These are phyloP conservation scores for Acronicta alni DNA, from an alignment of 2,888 invertebrate genomes.

Conservation along the genomic window DNA sequence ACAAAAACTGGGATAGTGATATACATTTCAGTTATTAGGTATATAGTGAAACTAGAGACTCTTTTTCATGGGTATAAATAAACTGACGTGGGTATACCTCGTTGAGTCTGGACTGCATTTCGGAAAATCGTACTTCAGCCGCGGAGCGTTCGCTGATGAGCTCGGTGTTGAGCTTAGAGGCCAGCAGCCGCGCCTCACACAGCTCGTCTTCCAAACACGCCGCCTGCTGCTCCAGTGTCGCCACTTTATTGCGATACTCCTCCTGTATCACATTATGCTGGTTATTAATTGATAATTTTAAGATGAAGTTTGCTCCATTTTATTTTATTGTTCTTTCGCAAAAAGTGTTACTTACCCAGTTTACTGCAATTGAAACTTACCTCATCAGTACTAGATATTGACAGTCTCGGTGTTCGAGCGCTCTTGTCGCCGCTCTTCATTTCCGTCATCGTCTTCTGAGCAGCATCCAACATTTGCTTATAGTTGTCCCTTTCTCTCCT, in stretches of 20 bases:
- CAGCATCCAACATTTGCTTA: slow-evolving; percentile 96
- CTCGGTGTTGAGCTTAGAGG: slow-evolving; percentile 95
- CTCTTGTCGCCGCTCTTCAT: slow-evolving; percentile 90
- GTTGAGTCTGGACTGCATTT: slow-evolving; percentile 96
- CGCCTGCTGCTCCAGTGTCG: slow-evolving; percentile 94
- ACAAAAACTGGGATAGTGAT: too few species aligned
- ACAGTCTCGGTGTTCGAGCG: slow-evolving; percentile 87
- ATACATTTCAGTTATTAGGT: too few species aligned
- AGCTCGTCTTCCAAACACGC: slow-evolving; percentile 96
- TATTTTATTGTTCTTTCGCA: too few species aligned
- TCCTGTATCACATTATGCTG: slow-evolving; percentile 79
- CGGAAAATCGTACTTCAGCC: slow-evolving; percentile 95
- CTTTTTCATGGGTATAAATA: too few species aligned
- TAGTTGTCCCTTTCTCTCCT: slow-evolving; percentile 96
- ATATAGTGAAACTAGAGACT: too few species aligned
- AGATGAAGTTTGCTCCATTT: too few species aligned
- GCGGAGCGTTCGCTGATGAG: slow-evolving; percentile 96
- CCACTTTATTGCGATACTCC: slow-evolving; percentile 92
- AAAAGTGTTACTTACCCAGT: too few species aligned
- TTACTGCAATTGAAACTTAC: slow-evolving; percentile 72
- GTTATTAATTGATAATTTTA: too few species aligned
- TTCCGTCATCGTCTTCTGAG: slow-evolving; percentile 95
- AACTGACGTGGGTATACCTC: slow-evolving; percentile 86
- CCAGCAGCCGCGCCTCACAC: slow-evolving; percentile 94
- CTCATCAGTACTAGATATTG: slow-evolving; percentile 93